phyloP scores from a whole-genome alignment of 1,140 invertebrate species.

The Antheraea pernyi region DNA sequence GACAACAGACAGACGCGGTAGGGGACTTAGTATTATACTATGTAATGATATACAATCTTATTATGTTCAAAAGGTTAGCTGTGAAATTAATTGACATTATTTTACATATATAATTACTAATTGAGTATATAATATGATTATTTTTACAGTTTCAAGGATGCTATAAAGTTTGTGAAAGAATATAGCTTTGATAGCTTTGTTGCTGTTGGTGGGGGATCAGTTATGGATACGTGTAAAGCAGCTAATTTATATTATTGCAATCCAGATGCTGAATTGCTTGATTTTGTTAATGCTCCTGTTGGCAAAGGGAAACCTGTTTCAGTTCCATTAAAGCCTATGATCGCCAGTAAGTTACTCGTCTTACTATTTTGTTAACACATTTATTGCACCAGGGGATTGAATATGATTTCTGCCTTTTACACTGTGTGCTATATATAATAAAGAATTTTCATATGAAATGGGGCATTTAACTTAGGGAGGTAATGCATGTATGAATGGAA shows the following conservation, averaged over 20 bases:
- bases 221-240: constrained; percentile 95
- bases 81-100: background rate
- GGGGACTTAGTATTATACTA: no score
- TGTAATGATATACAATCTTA: no score
- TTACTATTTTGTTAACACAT: constrained; percentile 3
- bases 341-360: constrained; percentile 83
- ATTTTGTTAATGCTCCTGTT: constrained; percentile 94
- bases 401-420: background rate
- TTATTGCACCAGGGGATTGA: background rate
- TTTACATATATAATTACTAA: background rate
- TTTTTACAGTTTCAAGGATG: constrained; percentile 85
- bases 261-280: constrained; percentile 90
- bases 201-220: constrained; percentile 94
- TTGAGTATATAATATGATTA: background rate
- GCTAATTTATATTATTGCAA: constrained; percentile 92
- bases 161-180: constrained; percentile 86
- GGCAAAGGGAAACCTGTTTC: constrained; percentile 89
- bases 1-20: no score
- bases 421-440: no score
- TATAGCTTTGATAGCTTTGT: constrained; percentile 90
- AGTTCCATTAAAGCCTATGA: constrained; percentile 89
- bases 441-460: no score
- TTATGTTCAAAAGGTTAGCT: no score
- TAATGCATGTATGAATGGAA: no score
- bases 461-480: no score